A percentile compares a stretch with the other conserved stretches of the same genome.
Conservation (phyloP, 2,888 invertebrate species). For the Acanthosepion pharaonis region DNA sequence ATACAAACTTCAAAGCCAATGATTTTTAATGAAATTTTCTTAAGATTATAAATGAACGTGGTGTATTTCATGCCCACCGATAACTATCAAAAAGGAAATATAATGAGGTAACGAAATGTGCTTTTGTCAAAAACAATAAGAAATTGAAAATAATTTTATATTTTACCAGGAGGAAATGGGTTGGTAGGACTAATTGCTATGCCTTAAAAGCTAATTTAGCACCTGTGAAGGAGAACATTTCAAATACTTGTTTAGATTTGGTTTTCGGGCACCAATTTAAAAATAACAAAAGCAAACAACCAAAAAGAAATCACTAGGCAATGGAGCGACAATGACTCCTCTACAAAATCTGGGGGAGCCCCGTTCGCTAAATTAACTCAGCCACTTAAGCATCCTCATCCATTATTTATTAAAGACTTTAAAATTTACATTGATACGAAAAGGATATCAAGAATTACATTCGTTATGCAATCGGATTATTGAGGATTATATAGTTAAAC, state of each 20-base stretch:
- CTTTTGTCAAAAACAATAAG: neutral
- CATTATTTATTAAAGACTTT: neutral
- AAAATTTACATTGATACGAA: no score
- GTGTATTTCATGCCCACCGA: neutral
- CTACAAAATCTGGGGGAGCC: neutral
- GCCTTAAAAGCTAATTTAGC: neutral
- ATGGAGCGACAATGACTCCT: neutral
- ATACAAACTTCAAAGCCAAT: neutral
- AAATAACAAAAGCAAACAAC: no score
- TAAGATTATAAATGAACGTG: neutral
- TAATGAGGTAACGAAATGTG: neutral
- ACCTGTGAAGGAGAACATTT: neutral
- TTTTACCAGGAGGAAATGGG: neutral
- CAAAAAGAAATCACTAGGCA: no score
- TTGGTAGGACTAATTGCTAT: constrained; percentile 7
- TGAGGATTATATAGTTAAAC: neutral
- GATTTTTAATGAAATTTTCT: neutral
- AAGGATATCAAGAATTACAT: neutral
- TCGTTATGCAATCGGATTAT: neutral
- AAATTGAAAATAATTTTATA: neutral
- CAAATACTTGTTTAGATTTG: neutral
- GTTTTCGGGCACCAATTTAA: neutral
- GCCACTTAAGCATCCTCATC: neutral
- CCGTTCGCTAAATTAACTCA: neutral
- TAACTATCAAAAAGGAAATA: neutral